Conservation (phyloP, 92 coral and sea anemone species). For the Epizoanthus rinbou region DNA sequence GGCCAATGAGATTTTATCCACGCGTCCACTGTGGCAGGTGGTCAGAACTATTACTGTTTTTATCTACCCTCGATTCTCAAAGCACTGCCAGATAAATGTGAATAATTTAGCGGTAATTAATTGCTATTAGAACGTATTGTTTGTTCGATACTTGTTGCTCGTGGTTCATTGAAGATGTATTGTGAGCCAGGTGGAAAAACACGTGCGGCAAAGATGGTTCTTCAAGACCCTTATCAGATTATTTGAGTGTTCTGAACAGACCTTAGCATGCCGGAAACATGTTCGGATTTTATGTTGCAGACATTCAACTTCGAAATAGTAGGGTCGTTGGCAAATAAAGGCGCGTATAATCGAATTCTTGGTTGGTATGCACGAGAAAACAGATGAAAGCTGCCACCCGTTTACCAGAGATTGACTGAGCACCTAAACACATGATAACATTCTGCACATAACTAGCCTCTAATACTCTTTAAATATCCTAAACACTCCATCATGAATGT, state of each 20-base stretch:
- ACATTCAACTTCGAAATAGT: background rate
- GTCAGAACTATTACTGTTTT: slow-evolving; percentile 51
- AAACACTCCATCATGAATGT: background rate
- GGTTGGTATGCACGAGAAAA: background rate
- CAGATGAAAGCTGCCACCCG: background rate
- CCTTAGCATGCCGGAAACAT: slow-evolving; percentile 9
- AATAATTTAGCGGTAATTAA: slow-evolving; percentile 85
- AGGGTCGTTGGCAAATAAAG: background rate
- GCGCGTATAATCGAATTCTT: background rate
- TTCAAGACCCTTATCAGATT: slow-evolving; percentile 32
- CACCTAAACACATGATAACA: background rate
- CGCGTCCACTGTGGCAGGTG: slow-evolving; percentile 77
- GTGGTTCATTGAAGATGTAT: slow-evolving; percentile 74
- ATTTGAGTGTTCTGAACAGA: background rate
- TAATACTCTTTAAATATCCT: background rate
- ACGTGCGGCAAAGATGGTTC: slow-evolving; percentile 58
- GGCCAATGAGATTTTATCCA: slow-evolving; percentile 59
- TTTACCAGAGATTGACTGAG: background rate
- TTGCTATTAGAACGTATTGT: slow-evolving; percentile 82
- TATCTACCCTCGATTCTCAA: slow-evolving; percentile 69
- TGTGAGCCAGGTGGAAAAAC: slow-evolving; percentile 86
- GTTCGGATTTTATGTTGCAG: background rate
- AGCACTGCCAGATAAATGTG: slow-evolving; percentile 63
- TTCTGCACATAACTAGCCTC: background rate
- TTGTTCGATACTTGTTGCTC: slow-evolving; percentile 77